Conservation (phyloP, 2,113 vertebrate genomes). For the Equus przewalskii region DNA sequence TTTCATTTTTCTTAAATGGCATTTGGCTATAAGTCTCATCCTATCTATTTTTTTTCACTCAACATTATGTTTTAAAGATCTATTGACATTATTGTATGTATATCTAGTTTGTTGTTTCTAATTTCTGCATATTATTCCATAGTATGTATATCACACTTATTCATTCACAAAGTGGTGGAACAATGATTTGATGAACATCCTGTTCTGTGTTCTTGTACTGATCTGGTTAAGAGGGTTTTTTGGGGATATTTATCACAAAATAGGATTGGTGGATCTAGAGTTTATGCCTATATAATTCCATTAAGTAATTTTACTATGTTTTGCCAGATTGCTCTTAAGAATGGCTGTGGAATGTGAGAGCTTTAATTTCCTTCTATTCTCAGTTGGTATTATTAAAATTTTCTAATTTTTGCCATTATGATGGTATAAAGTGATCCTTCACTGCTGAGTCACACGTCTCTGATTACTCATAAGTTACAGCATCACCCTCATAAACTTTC, state of each 20-base stretch:
- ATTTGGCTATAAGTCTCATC: background rate
- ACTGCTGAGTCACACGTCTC: background rate
- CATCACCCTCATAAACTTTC: background rate
- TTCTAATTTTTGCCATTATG: background rate
- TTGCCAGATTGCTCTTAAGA: background rate
- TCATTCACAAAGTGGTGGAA: background rate
- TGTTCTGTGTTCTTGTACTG: background rate
- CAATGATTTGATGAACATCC: background rate
- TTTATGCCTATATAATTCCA: background rate
- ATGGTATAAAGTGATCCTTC: background rate
- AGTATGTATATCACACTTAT: background rate
- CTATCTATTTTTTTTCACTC: background rate
- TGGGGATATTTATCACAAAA: background rate
- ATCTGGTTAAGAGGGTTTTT: background rate
- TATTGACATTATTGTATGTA: background rate
- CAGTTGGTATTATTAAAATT: background rate
- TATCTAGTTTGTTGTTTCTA: background rate
- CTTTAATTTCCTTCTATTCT: constrained; percentile 37
- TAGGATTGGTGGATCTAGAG: background rate
- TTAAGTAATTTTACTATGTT: background rate
- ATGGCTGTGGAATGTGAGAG: background rate
- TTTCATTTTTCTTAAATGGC: background rate
- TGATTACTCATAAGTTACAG: background rate
- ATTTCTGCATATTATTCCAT: background rate
- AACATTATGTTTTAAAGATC: background rate